phyloP scores from a whole-genome alignment of 2,113 vertebrate genomes.

The Psettodes erumei region DNA sequence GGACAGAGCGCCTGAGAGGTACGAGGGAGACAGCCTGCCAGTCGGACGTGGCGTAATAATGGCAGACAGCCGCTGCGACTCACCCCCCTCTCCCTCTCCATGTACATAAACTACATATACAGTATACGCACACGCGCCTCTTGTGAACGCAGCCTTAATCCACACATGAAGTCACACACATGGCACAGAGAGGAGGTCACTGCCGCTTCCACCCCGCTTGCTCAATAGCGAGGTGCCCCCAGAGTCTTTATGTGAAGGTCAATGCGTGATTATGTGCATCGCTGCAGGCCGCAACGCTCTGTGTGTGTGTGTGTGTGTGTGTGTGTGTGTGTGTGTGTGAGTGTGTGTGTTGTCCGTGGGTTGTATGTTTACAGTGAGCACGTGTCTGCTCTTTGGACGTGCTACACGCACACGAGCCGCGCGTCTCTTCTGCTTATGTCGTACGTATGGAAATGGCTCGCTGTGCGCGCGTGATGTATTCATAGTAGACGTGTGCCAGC shows the following conservation, averaged over 20 bases:
- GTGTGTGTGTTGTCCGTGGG: neutral
- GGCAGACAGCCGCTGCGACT: conserved; percentile 46
- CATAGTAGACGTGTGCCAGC: conserved; percentile 38
- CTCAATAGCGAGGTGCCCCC: conserved; percentile 57
- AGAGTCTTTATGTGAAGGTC: conserved; percentile 74
- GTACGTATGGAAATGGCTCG: conserved; percentile 15
- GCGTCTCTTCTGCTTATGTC: conserved; percentile 43
- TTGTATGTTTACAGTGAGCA: conserved; percentile 54
- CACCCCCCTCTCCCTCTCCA: neutral
- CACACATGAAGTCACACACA: conserved; percentile 17
- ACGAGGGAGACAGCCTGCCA: conserved; percentile 39
- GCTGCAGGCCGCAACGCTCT: conserved; percentile 36
- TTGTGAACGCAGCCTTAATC: conserved; percentile 15
- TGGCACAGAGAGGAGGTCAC: conserved; percentile 46
- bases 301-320: neutral
- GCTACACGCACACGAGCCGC: conserved; percentile 36
- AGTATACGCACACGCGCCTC: neutral
- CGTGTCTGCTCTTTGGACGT: conserved; percentile 27
- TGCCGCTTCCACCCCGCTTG: conserved; percentile 40
- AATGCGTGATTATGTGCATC: conserved; percentile 56
- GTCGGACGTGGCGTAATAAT: conserved; percentile 60
- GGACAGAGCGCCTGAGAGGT: conserved; percentile 36
- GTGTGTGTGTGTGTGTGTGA: neutral
- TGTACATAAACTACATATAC: too few relatives aligned
- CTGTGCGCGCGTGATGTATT: conserved; percentile 39